Base-by-base conservation (phyloP, 1,140 invertebrate species). In the Andrena cerasifolii region DNA sequence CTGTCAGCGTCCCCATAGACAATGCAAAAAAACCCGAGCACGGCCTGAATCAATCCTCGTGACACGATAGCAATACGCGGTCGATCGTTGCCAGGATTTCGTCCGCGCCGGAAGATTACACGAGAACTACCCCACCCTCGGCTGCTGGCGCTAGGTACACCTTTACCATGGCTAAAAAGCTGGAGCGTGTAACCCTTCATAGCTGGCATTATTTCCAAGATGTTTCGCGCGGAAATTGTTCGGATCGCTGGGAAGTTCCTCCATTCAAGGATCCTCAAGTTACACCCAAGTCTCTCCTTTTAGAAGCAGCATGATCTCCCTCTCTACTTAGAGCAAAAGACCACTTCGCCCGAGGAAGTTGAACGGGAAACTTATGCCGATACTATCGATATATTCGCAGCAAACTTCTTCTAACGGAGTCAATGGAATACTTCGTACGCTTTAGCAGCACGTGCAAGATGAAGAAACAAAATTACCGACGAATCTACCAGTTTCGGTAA, bases 1-100 rank as follows among this genome's bases (percentile, higher is more conserved):
- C 40, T 71, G 65, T 63, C 56, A 45, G 40, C 40, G 72, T 54
- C 47, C 40, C 68, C 63, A 53, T 75, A 68, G 73, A 67, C 73
- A 67, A 47, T 71, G 45, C 45, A 71, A 70, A 77, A 77, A 77
- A 33, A 40, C 36, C 18, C n/a, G 62, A n/a, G 10, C 49, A 68
- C 63, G 33, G 58, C 14, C 1, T 26, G 51, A 40, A 58, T 67
- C 63, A 67, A 75, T 75, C 58, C 40, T 54, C 49, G 24, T 16
- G 63, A 58, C 63, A 63, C 58, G 54, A 54, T 65, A 40, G 31
- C 70, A 73, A 67, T 36, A 45, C 28, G 28, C 40, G 40, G 28
- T 26, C 43, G 16, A 49, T 47, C 12, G 31, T 51, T 10, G 26
- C 43, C n/a, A n/a, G 21, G 24, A 12, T 8, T n/a, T 28, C 36